Percentiles rank a stretch among this genome's conserved stretches.
phyloP scores from a whole-genome alignment of 2,888 invertebrate genomes.

The Hypena proboscidalis region DNA sequence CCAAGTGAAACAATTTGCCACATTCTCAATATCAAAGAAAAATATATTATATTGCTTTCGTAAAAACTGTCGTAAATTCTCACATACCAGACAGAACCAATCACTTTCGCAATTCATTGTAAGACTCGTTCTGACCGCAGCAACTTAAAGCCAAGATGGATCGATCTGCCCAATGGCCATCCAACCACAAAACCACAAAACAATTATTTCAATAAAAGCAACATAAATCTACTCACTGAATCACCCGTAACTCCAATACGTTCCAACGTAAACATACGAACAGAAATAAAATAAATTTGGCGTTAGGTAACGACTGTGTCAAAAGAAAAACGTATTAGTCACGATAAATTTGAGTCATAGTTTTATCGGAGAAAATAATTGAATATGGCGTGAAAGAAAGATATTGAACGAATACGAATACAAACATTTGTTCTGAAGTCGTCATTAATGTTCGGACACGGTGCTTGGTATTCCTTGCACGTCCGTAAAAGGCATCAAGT shows the following conservation, averaged over 20 bases:
- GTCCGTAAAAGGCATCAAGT: constrained; percentile 63
- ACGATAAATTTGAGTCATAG: constrained; percentile 28
- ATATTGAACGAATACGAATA: constrained; percentile 54
- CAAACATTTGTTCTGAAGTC: constrained; percentile 64
- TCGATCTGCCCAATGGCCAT: neutral
- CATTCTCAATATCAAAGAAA: too few species aligned
- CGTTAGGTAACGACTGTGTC: constrained; percentile 23
- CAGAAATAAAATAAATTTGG: constrained; percentile 20
- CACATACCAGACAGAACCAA: too few species aligned
- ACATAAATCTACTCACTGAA: constrained; percentile 12
- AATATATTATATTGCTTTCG: too few species aligned
- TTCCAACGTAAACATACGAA: constrained; percentile 11
- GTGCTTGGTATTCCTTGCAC: constrained; percentile 67
- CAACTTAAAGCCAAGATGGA: too few species aligned
- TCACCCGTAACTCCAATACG: constrained; percentile 8
- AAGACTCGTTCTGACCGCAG: neutral
- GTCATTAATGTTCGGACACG: constrained; percentile 70
- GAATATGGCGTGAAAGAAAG: constrained; percentile 55
- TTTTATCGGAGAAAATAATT: constrained; percentile 32
- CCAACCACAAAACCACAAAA: constrained; percentile 12
- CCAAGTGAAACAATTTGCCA: too few species aligned
- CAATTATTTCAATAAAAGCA: constrained; percentile 21
- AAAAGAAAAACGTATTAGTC: constrained; percentile 39
- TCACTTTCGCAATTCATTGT: neutral
- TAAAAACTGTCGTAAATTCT: too few species aligned